These are phyloP conservation scores for Argyra leucocephala DNA, from an alignment of 2,888 invertebrate species.

Conservation along the genomic window DNA sequence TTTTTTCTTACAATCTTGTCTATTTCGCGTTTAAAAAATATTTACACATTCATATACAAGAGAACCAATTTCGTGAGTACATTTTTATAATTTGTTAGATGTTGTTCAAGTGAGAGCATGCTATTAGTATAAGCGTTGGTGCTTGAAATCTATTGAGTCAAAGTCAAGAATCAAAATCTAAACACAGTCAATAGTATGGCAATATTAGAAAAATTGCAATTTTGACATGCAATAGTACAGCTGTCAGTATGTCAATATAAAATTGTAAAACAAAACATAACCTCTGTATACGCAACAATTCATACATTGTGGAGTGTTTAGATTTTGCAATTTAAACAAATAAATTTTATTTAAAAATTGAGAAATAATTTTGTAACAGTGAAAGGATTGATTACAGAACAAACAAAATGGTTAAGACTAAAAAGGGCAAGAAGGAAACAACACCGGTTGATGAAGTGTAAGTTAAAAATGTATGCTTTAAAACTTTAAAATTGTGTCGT, in stretches of 20 bases:
- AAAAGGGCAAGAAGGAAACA: conserved; percentile 70
- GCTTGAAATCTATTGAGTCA: too few species aligned
- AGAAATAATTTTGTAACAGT: not conserved
- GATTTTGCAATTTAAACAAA: not conserved
- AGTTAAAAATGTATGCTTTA: conserved; percentile 37
- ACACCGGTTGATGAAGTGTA: conserved; percentile 67
- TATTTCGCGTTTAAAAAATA: too few species aligned
- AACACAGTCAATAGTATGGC: too few species aligned
- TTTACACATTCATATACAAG: too few species aligned
- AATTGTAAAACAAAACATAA: not conserved
- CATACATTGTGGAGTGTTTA: not conserved
- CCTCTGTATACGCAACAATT: not conserved
- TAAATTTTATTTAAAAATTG: not conserved
- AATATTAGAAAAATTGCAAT: not conserved
- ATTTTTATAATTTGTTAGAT: too few species aligned
- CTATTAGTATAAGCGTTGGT: too few species aligned
- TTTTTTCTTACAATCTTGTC: too few species aligned
- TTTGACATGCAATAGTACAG: not conserved
- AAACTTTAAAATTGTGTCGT: conserved; percentile 13
- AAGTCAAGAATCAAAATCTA: too few species aligned
- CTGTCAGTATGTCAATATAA: not conserved
- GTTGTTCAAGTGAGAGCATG: too few species aligned
- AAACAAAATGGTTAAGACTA: conserved; percentile 63
- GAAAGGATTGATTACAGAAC: not conserved
- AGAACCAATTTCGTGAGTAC: too few species aligned